Evolutionary conservation across 2,113 vertebrate species (phyloP), one percentile per base, ranked within the genome.

Genomic region (Brachyhypopomus occidentalis): DNA sequence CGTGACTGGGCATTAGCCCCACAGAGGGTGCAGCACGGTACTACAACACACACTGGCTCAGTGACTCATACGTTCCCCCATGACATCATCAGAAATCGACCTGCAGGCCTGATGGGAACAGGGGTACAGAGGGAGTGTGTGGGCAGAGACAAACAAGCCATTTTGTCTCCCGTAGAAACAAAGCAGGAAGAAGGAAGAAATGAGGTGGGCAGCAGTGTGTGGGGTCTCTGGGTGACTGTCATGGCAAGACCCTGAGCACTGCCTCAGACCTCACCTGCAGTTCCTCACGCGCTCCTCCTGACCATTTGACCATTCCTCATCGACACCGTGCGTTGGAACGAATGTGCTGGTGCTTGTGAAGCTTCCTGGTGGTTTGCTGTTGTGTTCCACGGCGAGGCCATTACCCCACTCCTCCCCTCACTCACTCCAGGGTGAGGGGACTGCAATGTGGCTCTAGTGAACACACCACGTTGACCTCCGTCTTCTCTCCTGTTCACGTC

Each of bases 51-150:
- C 72, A 75, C 19, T 7, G 64, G 9, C 34, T 55, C 66, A 67
- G 64, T 84, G 85, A 86, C 60, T 86, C 80, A 84, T 62, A 67
- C 12, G 48, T 84, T 86, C 85, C 83, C 14, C 77, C 77, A 84
- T 86, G 72, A 86, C 76, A 78, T 81, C 72, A 86, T 78, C 56
- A 34, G 48, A 48, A 0, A 27, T 71, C 23, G 58, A 58, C 79
- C 77, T 72, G 58, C 19, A 36, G 85, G 72, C 56, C 27, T 73
- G 60, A 72, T 79, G 85, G 82, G 83, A 86, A 82, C 74, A 77
- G 72, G 70, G 23, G 16, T 75, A 76, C 79, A 80, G 84, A 79
- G 23, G 8, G 60, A 77, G 36, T 58, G 67, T 83, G 59, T 79
- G 75, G 72, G 27, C 6, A 38, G 25, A 52, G 55, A 70, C 38